Conservation (phyloP, 1,140 invertebrate genomes). For the Agraylea sexmaculata region DNA sequence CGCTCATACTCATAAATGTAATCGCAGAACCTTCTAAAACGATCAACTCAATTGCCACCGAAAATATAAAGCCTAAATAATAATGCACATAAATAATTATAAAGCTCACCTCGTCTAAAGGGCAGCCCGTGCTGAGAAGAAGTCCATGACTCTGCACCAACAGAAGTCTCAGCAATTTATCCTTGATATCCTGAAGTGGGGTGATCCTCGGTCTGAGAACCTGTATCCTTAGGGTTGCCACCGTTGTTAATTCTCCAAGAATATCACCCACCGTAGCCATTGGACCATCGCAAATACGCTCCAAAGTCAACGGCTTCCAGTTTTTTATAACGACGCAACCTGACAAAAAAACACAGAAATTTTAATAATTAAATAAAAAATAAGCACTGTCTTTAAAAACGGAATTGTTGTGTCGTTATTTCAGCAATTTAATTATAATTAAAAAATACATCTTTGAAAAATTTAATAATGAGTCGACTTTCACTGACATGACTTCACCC, state of each 20-base stretch:
- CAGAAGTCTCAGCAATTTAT: slow-evolving; percentile 79
- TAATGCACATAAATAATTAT: background rate
- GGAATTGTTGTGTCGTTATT: too few species aligned
- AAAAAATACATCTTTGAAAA: too few species aligned
- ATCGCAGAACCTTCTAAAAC: too few species aligned
- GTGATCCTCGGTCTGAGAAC: slow-evolving; percentile 70
- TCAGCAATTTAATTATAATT: too few species aligned
- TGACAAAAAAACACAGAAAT: slow-evolving; percentile 33
- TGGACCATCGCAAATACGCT: slow-evolving; percentile 78
- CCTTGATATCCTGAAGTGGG: slow-evolving; percentile 76
- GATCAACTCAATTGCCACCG: too few species aligned
- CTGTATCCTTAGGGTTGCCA: slow-evolving; percentile 81
- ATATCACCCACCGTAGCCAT: slow-evolving; percentile 83
- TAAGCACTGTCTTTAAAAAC: too few species aligned
- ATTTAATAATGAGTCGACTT: too few species aligned
- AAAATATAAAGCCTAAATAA: slow-evolving; percentile 1
- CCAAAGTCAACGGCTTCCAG: slow-evolving; percentile 84
- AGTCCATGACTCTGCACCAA: slow-evolving; percentile 78
- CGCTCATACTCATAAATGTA: too few species aligned
- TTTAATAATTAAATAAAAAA: too few species aligned
- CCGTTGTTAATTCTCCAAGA: slow-evolving; percentile 79
- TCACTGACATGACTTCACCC: too few species aligned
- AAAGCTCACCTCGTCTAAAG: slow-evolving; percentile 74
- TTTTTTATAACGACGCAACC: slow-evolving; percentile 85
- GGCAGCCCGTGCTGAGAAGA: slow-evolving; percentile 77